Percentiles rank a stretch among this genome's conserved stretches.
phyloP scores from a whole-genome alignment of 2,113 vertebrate genomes.

The Periophthalmus modestus region DNA sequence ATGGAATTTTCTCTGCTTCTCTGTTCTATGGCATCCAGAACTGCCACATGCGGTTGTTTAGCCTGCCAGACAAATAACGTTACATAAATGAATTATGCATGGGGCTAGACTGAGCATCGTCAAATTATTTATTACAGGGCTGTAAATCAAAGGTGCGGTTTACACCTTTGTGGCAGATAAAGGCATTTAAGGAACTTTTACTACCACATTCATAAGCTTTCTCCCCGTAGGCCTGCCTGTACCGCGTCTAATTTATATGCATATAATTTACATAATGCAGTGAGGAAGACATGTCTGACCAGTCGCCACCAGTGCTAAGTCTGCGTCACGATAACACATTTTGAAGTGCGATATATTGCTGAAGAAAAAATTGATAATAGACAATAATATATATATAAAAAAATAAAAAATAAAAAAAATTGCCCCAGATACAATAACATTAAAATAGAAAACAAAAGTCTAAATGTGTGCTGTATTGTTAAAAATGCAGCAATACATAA shows the following conservation, averaged over 20 bases:
- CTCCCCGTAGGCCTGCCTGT: not conserved
- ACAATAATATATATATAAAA: too few relatives aligned
- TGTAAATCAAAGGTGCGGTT: not conserved
- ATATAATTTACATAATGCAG: not conserved
- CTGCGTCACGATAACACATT: too few relatives aligned
- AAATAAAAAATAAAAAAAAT: too few relatives aligned
- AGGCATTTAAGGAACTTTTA: not conserved
- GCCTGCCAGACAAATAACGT: not conserved
- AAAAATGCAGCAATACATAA: too few relatives aligned
- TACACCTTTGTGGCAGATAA: not conserved
- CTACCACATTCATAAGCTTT: not conserved
- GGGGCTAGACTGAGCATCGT: not conserved
- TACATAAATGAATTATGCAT: slow-evolving; percentile 2
- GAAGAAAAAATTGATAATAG: too few relatives aligned
- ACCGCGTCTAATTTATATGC: not conserved
- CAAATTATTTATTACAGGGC: slow-evolving; percentile 4
- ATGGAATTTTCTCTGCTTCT: not conserved
- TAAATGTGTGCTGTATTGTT: too few relatives aligned
- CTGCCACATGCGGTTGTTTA: not conserved
- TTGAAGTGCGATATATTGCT: too few relatives aligned
- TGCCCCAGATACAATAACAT: too few relatives aligned
- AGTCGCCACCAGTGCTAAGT: not conserved
- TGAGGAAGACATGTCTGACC: not conserved
- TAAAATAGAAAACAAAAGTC: too few relatives aligned
- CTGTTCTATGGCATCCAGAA: not conserved